Evolutionary conservation across 2,888 invertebrate species (phyloP), one percentile per base, ranked within the genome.

Genomic region (Leptopilina syphax): DNA sequence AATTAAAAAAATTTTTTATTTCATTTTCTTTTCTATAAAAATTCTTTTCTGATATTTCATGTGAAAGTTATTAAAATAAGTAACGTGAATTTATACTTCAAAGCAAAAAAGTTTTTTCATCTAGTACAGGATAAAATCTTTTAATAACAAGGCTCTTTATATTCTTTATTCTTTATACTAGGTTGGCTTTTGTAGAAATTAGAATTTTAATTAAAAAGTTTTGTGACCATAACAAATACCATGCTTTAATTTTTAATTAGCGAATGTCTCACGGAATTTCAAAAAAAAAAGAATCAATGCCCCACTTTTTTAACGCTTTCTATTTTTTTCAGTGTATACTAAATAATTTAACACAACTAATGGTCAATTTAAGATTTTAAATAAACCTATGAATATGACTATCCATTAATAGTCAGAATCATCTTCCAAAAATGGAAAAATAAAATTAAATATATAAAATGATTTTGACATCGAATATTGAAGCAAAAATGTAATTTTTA

Each of bases 31-130:
- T 60, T 27, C 12, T 27, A 57, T 73, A 13, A 73, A 73, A 34
- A 73, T 27, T 34, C 8, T 18, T 57, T 73, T 34, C 54, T 13
- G 73, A 57, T 34, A 27, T 41, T 73, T 7, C n/a, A 57, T 73
- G 70, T 73, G 54, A 57, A n/a, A 57, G 57, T 41, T 73, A 73
- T 57, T 73, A 34, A 73, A 73, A 73, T 73, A 73, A 73, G n/a
- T n/a, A 41, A 73, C 34, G 73, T n/a, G 73, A 34, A 73, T 54
- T 70, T 70, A 50, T 70, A 70, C 47, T 54, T 73, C 34, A 57
- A 57, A 73, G 73, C 6, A 47, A 41, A 73, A 68, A 73, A 73
- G 54, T 73, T 57, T 73, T 73, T 73, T 60, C 57, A 73, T 57
- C 57, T 73, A 57, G 73, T 41, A 57, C 57, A 41, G 18, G 41